Conservation (phyloP, 2,888 invertebrate species). For the Perdita meconis region DNA sequence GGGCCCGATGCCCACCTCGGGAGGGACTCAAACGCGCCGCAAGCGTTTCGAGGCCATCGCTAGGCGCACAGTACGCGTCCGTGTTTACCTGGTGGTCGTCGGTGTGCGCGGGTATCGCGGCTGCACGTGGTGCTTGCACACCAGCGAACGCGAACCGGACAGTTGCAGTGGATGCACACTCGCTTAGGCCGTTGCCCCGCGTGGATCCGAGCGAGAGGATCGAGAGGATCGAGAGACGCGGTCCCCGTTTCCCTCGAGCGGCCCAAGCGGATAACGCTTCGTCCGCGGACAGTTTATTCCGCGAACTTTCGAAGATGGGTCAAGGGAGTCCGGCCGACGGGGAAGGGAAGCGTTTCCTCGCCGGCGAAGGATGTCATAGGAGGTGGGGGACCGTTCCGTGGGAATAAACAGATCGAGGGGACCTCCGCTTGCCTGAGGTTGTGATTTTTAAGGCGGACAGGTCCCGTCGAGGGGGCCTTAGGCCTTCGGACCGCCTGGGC, state of each 20-base stretch:
- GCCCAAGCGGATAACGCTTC: not conserved
- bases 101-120: conserved; percentile 33
- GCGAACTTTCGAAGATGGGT: conserved; percentile 57
- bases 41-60: conserved; percentile 28
- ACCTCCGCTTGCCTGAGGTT: not conserved
- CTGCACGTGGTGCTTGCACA: conserved; percentile 50
- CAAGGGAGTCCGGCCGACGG: conserved; percentile 52
- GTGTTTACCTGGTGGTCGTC: conserved; percentile 36
- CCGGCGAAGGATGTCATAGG: conserved; percentile 5
- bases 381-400: not conserved
- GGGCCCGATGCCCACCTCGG: not conserved
- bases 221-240: conserved; percentile 63
- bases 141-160: conserved; percentile 34
- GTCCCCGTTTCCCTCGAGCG: conserved; percentile 8
- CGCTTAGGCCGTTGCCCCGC: conserved; percentile 73
- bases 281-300: conserved; percentile 37
- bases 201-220: conserved; percentile 69
- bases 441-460: conserved; percentile 3
- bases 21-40: not conserved
- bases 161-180: conserved; percentile 54
- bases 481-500: not conserved
- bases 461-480: not conserved
- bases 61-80: conserved; percentile 19
- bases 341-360: conserved; percentile 11
- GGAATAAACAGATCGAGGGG: conserved; percentile 16